These are phyloP conservation scores for Branchinecta lynchi DNA, from an alignment of 1,140 invertebrate species.

Conservation along the genomic window DNA sequence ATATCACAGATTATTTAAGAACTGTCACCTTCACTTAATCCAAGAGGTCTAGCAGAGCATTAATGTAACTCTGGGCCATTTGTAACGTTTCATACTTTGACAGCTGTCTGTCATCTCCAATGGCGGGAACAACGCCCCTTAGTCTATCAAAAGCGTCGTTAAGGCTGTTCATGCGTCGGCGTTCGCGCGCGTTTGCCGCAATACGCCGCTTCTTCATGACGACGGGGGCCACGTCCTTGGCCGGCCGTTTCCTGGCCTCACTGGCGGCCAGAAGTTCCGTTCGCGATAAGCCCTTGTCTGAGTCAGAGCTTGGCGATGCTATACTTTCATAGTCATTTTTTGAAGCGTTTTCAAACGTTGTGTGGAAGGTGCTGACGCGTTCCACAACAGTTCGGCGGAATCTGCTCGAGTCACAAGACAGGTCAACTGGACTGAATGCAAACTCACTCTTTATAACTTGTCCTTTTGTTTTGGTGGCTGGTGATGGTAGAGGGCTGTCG, in stretches of 20 bases:
- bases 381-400: background rate
- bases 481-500: background rate
- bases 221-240: constrained; percentile 17
- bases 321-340: background rate
- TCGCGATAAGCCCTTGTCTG: background rate
- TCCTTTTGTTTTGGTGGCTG: background rate
- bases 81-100: constrained; percentile 95
- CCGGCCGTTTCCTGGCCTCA: background rate
- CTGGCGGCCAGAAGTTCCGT: background rate
- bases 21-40: background rate
- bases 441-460: constrained; percentile 2
- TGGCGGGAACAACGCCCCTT: constrained; percentile 68
- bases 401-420: background rate
- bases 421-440: background rate
- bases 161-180: constrained; percentile 81
- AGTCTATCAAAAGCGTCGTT: constrained; percentile 86
- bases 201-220: constrained; percentile 64
- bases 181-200: constrained; percentile 80
- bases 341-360: background rate
- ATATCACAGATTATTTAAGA: no score
- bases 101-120: constrained; percentile 76
- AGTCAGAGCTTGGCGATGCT: background rate
- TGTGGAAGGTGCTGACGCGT: background rate
- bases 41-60: constrained; percentile 66
- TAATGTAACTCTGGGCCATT: constrained; percentile 93